Percentiles rank a stretch among this genome's conserved stretches.
phyloP scores from a whole-genome alignment of 2,888 invertebrate genomes.

The Aleiodes alternator region DNA sequence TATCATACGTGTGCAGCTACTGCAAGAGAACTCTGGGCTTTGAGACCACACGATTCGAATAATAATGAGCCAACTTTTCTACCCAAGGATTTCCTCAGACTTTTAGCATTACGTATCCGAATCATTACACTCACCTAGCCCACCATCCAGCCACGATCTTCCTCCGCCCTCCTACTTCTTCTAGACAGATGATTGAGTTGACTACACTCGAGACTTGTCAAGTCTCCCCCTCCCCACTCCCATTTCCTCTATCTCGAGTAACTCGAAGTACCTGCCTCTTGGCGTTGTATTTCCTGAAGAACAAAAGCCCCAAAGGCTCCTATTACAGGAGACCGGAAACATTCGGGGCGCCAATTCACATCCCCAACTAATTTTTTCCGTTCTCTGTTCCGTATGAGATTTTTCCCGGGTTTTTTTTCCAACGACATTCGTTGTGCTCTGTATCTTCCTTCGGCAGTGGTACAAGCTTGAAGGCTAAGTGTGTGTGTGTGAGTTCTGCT shows the following conservation, averaged over 20 bases:
- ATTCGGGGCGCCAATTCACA: not conserved
- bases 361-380: constrained; percentile 12
- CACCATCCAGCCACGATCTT: not conserved
- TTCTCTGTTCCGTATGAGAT: not conserved
- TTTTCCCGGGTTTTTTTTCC: not conserved
- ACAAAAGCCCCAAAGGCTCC: constrained; percentile 32
- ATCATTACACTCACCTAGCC: constrained; percentile 10
- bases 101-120: constrained; percentile 13
- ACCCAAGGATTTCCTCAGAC: not conserved
- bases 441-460: not conserved
- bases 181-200: constrained; percentile 36
- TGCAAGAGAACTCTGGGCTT: constrained; percentile 3
- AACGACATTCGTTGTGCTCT: not conserved
- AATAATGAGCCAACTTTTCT: constrained; percentile 14
- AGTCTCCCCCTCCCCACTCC: not conserved
- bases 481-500: not conserved
- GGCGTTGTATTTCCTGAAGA: constrained; percentile 17
- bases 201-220: constrained; percentile 29
- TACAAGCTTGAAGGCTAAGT: not conserved
- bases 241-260: not conserved
- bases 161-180: not conserved
- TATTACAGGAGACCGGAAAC: constrained; percentile 37
- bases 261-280: constrained; percentile 3
- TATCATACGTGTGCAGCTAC: constrained; percentile 6
- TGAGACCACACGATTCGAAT: constrained; percentile 8